Percentiles rank a stretch among this genome's conserved stretches.
Conservation (phyloP, 2,797 vertebrate genomes). For the Gastrophryne carolinensis region DNA sequence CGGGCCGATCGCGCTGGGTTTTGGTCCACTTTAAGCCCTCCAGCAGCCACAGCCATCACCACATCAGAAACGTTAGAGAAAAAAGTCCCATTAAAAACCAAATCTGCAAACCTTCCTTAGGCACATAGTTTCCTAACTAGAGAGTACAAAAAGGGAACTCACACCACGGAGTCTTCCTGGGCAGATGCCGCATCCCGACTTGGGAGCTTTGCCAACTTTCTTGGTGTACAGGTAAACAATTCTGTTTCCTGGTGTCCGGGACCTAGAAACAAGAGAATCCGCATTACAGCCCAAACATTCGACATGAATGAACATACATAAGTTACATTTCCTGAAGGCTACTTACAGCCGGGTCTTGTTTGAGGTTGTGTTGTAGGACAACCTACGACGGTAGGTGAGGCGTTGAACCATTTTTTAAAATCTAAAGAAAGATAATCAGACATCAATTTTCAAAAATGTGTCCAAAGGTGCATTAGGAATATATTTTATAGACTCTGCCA, state of each 20-base stretch:
- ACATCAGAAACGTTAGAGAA: too few species aligned
- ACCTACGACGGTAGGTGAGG: constrained; percentile 95
- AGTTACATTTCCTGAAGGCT: background rate
- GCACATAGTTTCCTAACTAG: too few species aligned
- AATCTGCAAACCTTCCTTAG: too few species aligned
- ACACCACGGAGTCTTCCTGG: constrained; percentile 95
- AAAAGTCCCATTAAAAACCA: too few species aligned
- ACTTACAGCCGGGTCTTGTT: constrained; percentile 98
- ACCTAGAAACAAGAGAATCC: constrained; percentile 66
- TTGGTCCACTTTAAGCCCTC: too few species aligned
- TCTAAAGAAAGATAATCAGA: constrained; percentile 55
- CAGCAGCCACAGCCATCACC: too few species aligned
- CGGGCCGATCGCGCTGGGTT: too few species aligned
- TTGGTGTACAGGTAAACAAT: constrained; percentile 98
- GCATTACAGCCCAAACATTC: background rate
- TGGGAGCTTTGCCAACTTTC: constrained; percentile 96
- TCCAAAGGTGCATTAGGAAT: too few species aligned
- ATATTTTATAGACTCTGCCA: too few species aligned
- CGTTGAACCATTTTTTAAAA: constrained; percentile 91
- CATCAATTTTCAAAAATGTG: too few species aligned
- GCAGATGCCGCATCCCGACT: constrained; percentile 94
- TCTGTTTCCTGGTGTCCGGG: constrained; percentile 94
- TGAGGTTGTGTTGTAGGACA: constrained; percentile 98
- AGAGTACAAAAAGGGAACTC: constrained; percentile 72
- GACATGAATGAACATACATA: background rate